Conservation (phyloP, 1,140 invertebrate species). For the Holotrichia oblita region DNA sequence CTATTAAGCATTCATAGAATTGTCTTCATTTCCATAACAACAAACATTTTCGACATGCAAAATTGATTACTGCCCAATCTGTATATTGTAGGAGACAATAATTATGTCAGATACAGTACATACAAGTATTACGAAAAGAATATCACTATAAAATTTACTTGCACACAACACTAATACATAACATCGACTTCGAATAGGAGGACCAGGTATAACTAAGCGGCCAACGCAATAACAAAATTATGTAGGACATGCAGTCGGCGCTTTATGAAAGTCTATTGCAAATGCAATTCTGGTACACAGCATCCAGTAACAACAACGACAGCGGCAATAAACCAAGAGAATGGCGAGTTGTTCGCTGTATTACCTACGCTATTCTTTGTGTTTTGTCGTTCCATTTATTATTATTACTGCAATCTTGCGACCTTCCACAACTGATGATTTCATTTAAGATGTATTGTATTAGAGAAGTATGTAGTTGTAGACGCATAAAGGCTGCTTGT, state of each 20-base stretch:
- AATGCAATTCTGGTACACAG: constrained; percentile 4
- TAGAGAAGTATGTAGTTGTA: too few relatives aligned
- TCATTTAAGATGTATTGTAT: neutral
- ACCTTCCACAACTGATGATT: constrained; percentile 10
- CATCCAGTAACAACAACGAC: neutral
- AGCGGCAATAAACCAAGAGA: neutral
- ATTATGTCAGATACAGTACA: neutral
- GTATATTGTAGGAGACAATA: too few relatives aligned
- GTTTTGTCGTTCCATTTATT: neutral
- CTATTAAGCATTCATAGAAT: too few relatives aligned
- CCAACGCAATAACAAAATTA: constrained; percentile 10
- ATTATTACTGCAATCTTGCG: neutral
- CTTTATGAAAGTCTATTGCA: neutral
- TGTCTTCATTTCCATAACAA: too few relatives aligned
- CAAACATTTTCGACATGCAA: too few relatives aligned
- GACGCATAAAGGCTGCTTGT: too few relatives aligned
- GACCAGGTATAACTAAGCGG: neutral
- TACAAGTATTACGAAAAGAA: neutral
- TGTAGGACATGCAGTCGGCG: neutral
- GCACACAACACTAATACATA: neutral
- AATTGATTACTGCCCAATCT: too few relatives aligned
- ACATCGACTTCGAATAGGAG: neutral
- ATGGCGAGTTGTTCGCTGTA: neutral
- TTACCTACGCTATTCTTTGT: neutral
- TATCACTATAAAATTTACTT: neutral